Evolutionary conservation across 2,888 invertebrate genomes (phyloP).

Genomic region (Shargacucullia verbasci): DNA sequence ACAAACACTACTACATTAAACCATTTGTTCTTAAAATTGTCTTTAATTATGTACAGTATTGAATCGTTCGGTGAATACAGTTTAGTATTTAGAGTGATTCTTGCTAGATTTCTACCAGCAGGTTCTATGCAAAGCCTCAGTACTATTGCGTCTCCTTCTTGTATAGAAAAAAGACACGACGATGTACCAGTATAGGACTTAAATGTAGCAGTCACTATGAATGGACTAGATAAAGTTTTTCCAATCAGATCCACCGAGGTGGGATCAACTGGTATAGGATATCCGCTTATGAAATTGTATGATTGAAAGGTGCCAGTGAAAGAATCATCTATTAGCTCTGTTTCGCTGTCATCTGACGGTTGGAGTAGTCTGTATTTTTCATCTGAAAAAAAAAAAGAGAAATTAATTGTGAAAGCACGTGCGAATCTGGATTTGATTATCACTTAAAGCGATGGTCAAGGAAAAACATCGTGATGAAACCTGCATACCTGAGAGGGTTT

Average conservation of each 20-base stretch:
- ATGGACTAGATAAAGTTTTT: constrained; percentile 60
- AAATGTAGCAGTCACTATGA: constrained; percentile 67
- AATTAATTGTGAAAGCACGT: too few relatives aligned
- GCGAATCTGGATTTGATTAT: too few relatives aligned
- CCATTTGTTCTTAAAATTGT: constrained; percentile 42
- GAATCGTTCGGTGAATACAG: constrained; percentile 9
- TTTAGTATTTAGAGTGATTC: constrained; percentile 44
- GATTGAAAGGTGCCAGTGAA: neutral
- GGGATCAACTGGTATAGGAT: constrained; percentile 8
- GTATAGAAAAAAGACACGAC: constrained; percentile 72
- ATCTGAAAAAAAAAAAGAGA: constrained; percentile 26
- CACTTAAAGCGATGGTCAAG: too few relatives aligned
- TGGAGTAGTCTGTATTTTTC: neutral
- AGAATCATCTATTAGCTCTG: neutral
- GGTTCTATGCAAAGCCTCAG: constrained; percentile 63
- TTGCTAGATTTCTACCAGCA: constrained; percentile 24
- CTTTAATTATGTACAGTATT: constrained; percentile 14
- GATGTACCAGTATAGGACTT: constrained; percentile 55
- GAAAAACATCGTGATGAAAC: too few relatives aligned
- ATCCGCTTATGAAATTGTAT: constrained; percentile 3
- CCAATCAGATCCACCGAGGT: constrained; percentile 3
- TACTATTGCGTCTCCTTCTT: constrained; percentile 47
- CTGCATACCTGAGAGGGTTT: too few relatives aligned
- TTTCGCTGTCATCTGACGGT: neutral
- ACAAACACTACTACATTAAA: constrained; percentile 58